Percentiles rank a stretch among this genome's conserved stretches.
These are phyloP conservation scores for Halisarca cf. caerulea DNA, from an alignment of 37 sponge, comb jelly and placozoan species.

Conservation along the genomic window DNA sequence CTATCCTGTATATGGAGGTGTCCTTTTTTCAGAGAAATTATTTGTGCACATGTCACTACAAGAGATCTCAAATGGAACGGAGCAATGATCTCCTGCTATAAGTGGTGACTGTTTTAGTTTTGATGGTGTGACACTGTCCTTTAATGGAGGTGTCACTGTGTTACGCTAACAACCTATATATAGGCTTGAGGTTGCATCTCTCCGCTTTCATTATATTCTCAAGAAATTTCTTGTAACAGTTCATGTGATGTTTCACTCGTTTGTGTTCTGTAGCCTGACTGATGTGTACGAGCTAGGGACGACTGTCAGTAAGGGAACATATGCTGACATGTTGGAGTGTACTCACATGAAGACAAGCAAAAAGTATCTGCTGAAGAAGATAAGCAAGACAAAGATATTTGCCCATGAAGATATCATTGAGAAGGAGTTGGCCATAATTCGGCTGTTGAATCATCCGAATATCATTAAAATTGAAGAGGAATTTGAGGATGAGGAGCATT, in stretches of 20 bases:
- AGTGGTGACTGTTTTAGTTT: no score
- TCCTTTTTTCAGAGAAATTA: no score
- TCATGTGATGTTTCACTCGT: neutral
- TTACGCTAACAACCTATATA: no score
- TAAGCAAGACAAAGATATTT: conserved; percentile 62
- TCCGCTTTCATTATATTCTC: no score
- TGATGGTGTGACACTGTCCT: no score
- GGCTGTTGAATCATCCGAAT: conserved; percentile 60
- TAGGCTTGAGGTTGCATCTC: no score
- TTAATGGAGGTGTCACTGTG: no score
- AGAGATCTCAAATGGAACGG: no score
- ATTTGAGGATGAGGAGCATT: conserved; percentile 47
- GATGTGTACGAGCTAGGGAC: conserved; percentile 38
- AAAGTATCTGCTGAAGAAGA: conserved; percentile 48
- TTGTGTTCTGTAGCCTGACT: neutral
- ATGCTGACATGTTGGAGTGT: conserved; percentile 39
- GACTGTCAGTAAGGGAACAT: conserved; percentile 46
- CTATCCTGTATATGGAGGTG: no score
- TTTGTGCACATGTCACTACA: no score
- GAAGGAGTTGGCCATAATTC: conserved; percentile 66
- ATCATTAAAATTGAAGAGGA: conserved; percentile 67
- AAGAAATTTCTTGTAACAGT: no score
- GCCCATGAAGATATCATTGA: conserved; percentile 60
- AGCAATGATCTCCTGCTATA: no score
- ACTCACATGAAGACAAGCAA: conserved; percentile 22